Base-by-base conservation (phyloP, 2,888 invertebrate species). In the Aphrophora alni region DNA sequence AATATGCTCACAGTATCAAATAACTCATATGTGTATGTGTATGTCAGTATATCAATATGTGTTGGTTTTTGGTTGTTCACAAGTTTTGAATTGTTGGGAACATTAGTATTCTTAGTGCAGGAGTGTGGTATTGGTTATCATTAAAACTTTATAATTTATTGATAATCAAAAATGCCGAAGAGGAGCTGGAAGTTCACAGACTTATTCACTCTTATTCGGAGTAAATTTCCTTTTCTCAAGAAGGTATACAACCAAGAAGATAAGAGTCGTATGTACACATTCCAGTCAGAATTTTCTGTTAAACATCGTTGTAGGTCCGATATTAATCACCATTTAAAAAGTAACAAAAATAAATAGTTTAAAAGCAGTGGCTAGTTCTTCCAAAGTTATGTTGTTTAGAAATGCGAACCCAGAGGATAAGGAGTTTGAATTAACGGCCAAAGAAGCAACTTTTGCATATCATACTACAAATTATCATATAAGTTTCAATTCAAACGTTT, bases 221-320 rank as follows among this genome's bases (percentile, higher is more conserved):
- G 38, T 38, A 5, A 73, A 73, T 73, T 73, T 73, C 73, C 73
- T 28, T 73, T 73, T n/a, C 33, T 73, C 3, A 73, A 27, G 21
- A 73, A 73, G 33, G 73, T 33, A 5, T 38, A 38, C 21, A 73
- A 73, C 38, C n/a, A 14, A 75, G n/a, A 44, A 75, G 1, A 21
- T 33, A 17, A 75, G 75, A 38, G 75, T 75, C 38, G 28, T 25
- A 44, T 75, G 75, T 38, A 75, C 75, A 27, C 75, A 75, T 33
- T 75, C n/a, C 24, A 38, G 38, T 75, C 75, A 33, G 75, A 75
- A 75, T 75, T 75, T 75, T 75, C 38, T 17, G 38, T 75, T 17
- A 33, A 75, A 25, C 75, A 75, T 75, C n/a, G 75, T 38, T 33
- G 75, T 17, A 4, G 75, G 4, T 75, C 75, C 24, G 75, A 75